Evolutionary conservation across 2,113 vertebrate genomes (phyloP), one percentile per base, ranked within the genome.

Genomic region (Solea solea): DNA sequence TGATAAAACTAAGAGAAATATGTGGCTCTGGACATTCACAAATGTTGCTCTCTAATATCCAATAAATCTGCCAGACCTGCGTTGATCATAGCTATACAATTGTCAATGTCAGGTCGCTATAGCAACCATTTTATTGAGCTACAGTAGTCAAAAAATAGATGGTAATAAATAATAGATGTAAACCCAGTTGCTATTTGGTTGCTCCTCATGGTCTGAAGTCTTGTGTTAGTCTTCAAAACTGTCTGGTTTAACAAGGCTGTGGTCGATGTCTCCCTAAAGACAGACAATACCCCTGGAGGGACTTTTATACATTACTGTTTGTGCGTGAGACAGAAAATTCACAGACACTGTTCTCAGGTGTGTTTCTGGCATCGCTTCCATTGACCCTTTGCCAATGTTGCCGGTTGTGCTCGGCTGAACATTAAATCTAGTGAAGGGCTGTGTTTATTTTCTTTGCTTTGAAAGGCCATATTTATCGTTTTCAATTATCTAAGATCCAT

Each of bases 381-480:
- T 68, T 74, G 78, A 81, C 67, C 72, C 51, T 0, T 64, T 46
- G 71, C 75, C 83, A 83, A 6, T 57, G 71, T 81, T 67, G 70
- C 77, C 2, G 77, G 75, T 76, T 52, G 72, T 2, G 77, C 80
- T 80, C 58, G 67, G 63, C 69, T 76, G 78, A 84, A 72, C 83
- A 78, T 89, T 87, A 88, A 88, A 89, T 89, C 89, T 68, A 53
- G 66, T 69, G 73, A 78, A 82, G 69, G 76, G 74, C 58, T 53
- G 71, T 83, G 74, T 85, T 87, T 83, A 85, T 85, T 86, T 86
- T 78, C 68, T 79, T 76, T 78, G 64, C 76, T 87, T 76, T 86
- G 78, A 82, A 72, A 86, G 82, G 78, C 74, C 44, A 42, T 83
- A 84, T 90, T 88, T 85, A 87, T 89, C 34, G 80, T 88, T 86